These are phyloP conservation scores for Poecilia velifera DNA, from an alignment of 2,797 vertebrate genomes.

Conservation along the genomic window DNA sequence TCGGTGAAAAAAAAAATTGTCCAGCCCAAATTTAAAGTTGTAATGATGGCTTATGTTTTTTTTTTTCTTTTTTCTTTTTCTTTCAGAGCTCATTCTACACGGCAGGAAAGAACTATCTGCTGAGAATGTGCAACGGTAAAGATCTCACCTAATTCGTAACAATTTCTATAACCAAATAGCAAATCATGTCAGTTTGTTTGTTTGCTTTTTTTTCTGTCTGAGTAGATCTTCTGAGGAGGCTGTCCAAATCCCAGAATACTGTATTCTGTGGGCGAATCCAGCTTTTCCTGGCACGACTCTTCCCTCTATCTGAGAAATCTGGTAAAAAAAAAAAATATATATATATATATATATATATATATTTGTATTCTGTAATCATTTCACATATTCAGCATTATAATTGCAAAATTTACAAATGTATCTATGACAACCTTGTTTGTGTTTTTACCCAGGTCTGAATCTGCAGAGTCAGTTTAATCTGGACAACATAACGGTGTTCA, in stretches of 20 bases:
- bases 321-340: slow-evolving; percentile 76
- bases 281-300: slow-evolving; percentile 95
- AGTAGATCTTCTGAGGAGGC: slow-evolving; percentile 93
- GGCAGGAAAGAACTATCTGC: slow-evolving; percentile 97
- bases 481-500: slow-evolving; percentile 97
- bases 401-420: background rate
- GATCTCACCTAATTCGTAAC: background rate
- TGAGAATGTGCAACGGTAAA: slow-evolving; percentile 99
- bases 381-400: background rate
- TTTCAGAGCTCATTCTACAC: slow-evolving; percentile 94
- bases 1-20: background rate
- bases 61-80: slow-evolving; percentile 47
- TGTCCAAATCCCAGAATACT: slow-evolving; percentile 98
- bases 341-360: too few species aligned
- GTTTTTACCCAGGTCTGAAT: slow-evolving; percentile 87
- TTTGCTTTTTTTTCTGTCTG: slow-evolving; percentile 10
- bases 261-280: slow-evolving; percentile 99
- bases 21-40: background rate
- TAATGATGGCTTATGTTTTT: too few species aligned
- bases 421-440: background rate
- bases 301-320: slow-evolving; percentile 97
- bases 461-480: slow-evolving; percentile 98
- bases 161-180: background rate
- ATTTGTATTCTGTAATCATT: background rate
- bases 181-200: background rate